Conservation (phyloP, 1,140 invertebrate species). For the Dendrolimus kikuchii region DNA sequence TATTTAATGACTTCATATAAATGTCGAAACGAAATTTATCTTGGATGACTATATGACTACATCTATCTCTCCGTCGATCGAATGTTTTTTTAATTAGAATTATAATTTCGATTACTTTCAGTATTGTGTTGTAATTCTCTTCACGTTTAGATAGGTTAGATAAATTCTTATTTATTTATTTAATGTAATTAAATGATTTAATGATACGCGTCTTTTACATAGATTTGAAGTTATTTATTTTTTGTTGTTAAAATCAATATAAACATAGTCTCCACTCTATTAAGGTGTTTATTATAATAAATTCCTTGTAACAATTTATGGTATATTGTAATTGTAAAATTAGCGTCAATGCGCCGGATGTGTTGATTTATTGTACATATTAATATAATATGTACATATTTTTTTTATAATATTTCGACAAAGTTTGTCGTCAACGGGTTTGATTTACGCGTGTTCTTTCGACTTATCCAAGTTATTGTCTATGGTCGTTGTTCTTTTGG, state of each 20-base stretch:
- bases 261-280: constrained; percentile 32
- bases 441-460: constrained; percentile 22
- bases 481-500: background rate
- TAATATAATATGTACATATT: constrained; percentile 1
- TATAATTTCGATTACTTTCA: constrained; percentile 47
- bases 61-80: constrained; percentile 13
- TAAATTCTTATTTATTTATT: constrained; percentile 67
- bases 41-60: too few relatives aligned
- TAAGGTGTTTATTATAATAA: constrained; percentile 21
- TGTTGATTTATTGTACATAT: constrained; percentile 9
- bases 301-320: constrained; percentile 13
- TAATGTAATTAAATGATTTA: constrained; percentile 34
- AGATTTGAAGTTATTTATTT: constrained; percentile 49
- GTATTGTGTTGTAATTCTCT: constrained; percentile 61
- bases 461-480: constrained; percentile 20
- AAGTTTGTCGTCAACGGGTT: constrained; percentile 22
- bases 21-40: constrained; percentile 27
- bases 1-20: background rate
- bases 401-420: constrained; percentile 18
- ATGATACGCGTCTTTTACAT: constrained; percentile 25
- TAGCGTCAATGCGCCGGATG: constrained; percentile 16
- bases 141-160: constrained; percentile 53
- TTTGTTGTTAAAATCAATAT: constrained; percentile 38
- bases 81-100: constrained; percentile 24
- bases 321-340: constrained; percentile 11